These are phyloP conservation scores for Dendrolimus houi DNA, from an alignment of 2,888 invertebrate species.

Conservation along the genomic window DNA sequence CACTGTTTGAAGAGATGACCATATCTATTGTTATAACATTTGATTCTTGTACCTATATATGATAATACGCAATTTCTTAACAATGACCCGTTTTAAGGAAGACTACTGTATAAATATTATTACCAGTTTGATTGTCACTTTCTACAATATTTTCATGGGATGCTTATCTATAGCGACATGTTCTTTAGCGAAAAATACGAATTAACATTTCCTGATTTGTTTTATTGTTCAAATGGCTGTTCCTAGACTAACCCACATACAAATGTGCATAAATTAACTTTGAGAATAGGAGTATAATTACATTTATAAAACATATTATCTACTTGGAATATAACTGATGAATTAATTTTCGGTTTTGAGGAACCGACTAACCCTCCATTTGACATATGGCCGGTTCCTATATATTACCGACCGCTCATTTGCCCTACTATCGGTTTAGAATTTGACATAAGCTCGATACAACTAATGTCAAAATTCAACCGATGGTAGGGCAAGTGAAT, in stretches of 20 bases:
- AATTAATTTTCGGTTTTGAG: too few relatives aligned
- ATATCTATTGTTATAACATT: slow-evolving; percentile 5
- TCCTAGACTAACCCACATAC: slow-evolving; percentile 8
- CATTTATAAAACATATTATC: slow-evolving; percentile 14
- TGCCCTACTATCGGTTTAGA: too few relatives aligned
- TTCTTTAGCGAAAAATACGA: slow-evolving; percentile 31
- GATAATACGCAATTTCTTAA: slow-evolving; percentile 51
- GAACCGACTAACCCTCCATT: too few relatives aligned
- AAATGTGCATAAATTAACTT: slow-evolving; percentile 4
- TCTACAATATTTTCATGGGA: slow-evolving; percentile 46
- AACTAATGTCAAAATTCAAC: too few relatives aligned
- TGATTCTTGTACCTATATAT: slow-evolving; percentile 34
- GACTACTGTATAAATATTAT: slow-evolving; percentile 60
- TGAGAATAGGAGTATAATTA: slow-evolving; percentile 3
- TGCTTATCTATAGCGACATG: slow-evolving; percentile 31
- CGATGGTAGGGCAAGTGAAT: too few relatives aligned
- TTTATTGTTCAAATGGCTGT: slow-evolving; percentile 36
- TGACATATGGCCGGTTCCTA: too few relatives aligned
- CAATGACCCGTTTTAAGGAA: slow-evolving; percentile 41
- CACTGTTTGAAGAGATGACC: slow-evolving; percentile 51
- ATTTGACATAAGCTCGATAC: too few relatives aligned
- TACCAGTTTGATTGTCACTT: slow-evolving; percentile 52
- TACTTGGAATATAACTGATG: neutral
- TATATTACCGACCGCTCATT: too few relatives aligned
- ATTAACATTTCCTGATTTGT: slow-evolving; percentile 38